Evolutionary conservation across 2,888 invertebrate species (phyloP), one percentile per base, ranked within the genome.

Genomic region (Pseudococcus viburni): DNA sequence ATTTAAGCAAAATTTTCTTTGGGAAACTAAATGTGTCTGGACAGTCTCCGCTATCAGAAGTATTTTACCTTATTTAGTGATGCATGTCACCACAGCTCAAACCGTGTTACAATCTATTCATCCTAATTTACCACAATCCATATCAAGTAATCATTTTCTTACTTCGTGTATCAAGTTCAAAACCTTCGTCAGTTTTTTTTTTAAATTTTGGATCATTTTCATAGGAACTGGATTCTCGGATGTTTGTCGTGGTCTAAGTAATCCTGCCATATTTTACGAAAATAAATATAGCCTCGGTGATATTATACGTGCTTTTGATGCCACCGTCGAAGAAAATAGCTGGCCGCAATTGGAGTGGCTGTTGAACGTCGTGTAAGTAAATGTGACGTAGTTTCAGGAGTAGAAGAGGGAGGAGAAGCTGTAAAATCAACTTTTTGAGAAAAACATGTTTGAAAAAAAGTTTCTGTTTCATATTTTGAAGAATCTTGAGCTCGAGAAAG

Each of bases 271-370:
- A 90, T 95, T 96, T 90, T 94, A 94, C 39, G 93, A 93, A 89
- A 92, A 93, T 9, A 92, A 93, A 84, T 92, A 93, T 80, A 90
- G 90, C 33, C 93, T 94, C 90, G 93, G 93, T 91, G 92, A 92
- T 90, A 92, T 93, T 90, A 91, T 94, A 89, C 92, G 92, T 90
- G 93, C 94, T 90, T 93, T 94, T 89, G 93, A 93, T 8, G 93
- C 94, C 90, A 90, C 88, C 64, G 88, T 90, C n/a, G 89, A 89
- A n/a, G 88, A 90, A 93, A 93, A 94, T 89, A 91, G 92, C 90
- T 96, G 96, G 96, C 91, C 93, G 15, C 94, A 95, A 91, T 92
- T 95, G 89, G 94, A 94, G 89, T 96, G 96, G 95, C 92, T 95
- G 90, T 92, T 93, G 19, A 92, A 93, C 91, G 93, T 93, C 91